Conservation (phyloP, 2,888 invertebrate species). For the Cephalotes varians region DNA sequence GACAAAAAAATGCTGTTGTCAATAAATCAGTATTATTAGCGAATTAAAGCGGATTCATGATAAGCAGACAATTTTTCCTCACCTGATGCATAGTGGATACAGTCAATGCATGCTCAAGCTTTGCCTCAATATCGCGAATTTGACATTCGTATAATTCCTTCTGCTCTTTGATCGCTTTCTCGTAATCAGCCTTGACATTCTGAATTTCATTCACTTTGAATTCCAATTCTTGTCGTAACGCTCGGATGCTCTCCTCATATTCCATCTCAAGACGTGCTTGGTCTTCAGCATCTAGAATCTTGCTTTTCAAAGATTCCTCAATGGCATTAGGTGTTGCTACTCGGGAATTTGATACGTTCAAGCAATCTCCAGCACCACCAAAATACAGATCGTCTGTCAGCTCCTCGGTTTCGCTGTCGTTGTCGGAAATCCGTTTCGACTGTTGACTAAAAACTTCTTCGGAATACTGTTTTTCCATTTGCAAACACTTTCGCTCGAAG, state of each 20-base stretch:
- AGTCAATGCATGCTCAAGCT: constrained; percentile 55
- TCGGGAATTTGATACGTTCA: constrained; percentile 72
- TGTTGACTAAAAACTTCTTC: constrained; percentile 90
- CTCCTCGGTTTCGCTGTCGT: constrained; percentile 85
- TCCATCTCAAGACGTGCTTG: constrained; percentile 54
- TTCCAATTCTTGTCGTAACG: constrained; percentile 64
- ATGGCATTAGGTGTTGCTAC: constrained; percentile 52
- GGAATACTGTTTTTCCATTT: constrained; percentile 92
- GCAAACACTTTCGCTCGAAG: constrained; percentile 93
- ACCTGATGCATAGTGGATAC: constrained; percentile 77
- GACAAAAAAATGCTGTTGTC: neutral
- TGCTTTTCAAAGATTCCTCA: constrained; percentile 51
- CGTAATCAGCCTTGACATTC: constrained; percentile 65
- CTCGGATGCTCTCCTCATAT: constrained; percentile 49
- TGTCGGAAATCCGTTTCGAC: constrained; percentile 88
- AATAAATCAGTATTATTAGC: constrained; percentile 2
- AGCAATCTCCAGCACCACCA: constrained; percentile 77
- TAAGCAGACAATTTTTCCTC: constrained; percentile 20
- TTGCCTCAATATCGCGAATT: constrained; percentile 66
- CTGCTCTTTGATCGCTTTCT: constrained; percentile 71
- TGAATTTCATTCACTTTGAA: constrained; percentile 61
- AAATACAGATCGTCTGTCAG: constrained; percentile 85
- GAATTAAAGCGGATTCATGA: neutral
- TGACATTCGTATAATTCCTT: constrained; percentile 60
- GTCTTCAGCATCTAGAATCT: constrained; percentile 6